Evolutionary conservation across 2,888 invertebrate genomes (phyloP), one percentile per base, ranked within the genome.

Genomic region (Diachrysia chrysitis): DNA sequence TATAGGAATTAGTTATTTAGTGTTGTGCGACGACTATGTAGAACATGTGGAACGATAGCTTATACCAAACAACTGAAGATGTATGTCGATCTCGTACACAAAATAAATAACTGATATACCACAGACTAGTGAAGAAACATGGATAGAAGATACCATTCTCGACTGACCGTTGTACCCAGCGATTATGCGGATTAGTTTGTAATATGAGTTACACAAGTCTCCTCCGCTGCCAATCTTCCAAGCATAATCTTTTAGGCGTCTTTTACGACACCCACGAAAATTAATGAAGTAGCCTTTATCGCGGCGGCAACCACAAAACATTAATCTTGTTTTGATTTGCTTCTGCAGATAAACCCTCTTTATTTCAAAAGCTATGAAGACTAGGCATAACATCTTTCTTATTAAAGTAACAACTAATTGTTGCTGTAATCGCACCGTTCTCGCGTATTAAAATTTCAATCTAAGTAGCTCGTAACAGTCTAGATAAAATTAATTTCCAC

Each of bases 401-500:
- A 51, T 56, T 66, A 25, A 32, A 46, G 23, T 58, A 21, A 23
- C 53, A 58, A 66, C 54, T 69, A 56, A 76, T 71, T 58, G 59
- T 29, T 19, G 6, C 19, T 25, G 35, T 76, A 60, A 75, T 68
- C 23, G 46, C 53, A 60, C 62, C 56, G 56, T 54, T 51, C 61
- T 59, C 25, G 12, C 25, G 60, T 25, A 73, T 75, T 64, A 69
- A 60, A 58, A 68, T 65, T 67, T 73, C 63, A 71, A 69, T 63
- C 58, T 69, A 42, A 73, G 65, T 56, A 66, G 37, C 48, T 69
- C 23, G 37, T 65, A 69, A 63, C 63, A 57, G 56, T 66, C 59
- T 54, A 58, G 25, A 25, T 73, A 58, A 78, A 69, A 71, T 76
- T 70, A 76, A 76, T 79, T 66, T 78, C 56, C 75, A 78, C 66